Percentiles rank a stretch among this genome's conserved stretches.
Conservation (phyloP, 1,140 invertebrate species). For the Trichomalopsis sarcophagae region DNA sequence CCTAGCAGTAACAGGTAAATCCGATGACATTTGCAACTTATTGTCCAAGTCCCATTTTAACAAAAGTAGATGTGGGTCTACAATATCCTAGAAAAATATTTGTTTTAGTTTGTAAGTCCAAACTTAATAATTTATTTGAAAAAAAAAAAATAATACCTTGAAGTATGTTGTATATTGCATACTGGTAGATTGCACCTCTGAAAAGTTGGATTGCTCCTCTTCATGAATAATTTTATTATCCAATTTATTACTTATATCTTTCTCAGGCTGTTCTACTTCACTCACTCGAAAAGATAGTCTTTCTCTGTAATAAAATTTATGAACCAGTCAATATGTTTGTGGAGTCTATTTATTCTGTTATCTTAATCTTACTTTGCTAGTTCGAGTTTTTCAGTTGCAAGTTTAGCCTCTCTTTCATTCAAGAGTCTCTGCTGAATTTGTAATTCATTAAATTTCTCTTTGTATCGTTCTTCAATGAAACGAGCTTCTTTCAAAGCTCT, state of each 20-base stretch:
- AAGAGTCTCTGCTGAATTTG: constrained; percentile 64
- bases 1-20: constrained; percentile 40
- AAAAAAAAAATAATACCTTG: constrained; percentile 58
- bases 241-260: constrained; percentile 56
- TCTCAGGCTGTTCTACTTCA: constrained; percentile 63
- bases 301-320: constrained; percentile 57
- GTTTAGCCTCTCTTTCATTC: constrained; percentile 65
- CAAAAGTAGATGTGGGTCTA: constrained; percentile 67
- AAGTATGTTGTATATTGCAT: constrained; percentile 56
- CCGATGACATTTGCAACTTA: constrained; percentile 55
- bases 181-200: constrained; percentile 36
- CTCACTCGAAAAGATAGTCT: constrained; percentile 60
- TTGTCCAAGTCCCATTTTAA: constrained; percentile 67
- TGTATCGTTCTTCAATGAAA: constrained; percentile 65
- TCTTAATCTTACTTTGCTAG: constrained; percentile 62
- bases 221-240: constrained; percentile 35
- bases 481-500: constrained; percentile 65
- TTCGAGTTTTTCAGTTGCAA: constrained; percentile 64
- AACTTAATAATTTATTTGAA: constrained; percentile 48
- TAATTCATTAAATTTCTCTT: constrained; percentile 63
- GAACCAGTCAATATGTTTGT: constrained; percentile 23
- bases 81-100: constrained; percentile 63
- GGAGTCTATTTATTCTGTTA: background rate
- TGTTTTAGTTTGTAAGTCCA: constrained; percentile 13
- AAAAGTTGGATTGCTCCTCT: constrained; percentile 47